Percentiles rank a stretch among this genome's conserved stretches.
These are phyloP conservation scores for Gambusia yucatana DNA, from an alignment of 2,797 vertebrate species.

Conservation along the genomic window DNA sequence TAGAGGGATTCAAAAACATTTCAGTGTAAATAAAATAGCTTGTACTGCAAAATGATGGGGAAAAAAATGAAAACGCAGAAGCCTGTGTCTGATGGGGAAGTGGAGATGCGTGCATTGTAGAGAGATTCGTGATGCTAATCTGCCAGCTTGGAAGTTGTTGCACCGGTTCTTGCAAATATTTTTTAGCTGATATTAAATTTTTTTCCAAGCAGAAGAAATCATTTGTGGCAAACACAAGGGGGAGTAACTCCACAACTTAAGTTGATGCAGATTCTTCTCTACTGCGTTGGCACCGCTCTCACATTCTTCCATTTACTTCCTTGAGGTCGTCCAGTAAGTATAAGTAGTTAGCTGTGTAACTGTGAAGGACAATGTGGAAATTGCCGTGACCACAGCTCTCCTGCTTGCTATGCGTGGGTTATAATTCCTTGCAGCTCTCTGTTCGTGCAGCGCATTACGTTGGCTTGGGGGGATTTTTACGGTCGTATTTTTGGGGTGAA, in stretches of 20 bases:
- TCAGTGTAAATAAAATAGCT: slow-evolving; percentile 19
- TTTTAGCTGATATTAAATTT: slow-evolving; percentile 41
- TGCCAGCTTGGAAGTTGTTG: slow-evolving; percentile 13
- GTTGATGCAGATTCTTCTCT: slow-evolving; percentile 33
- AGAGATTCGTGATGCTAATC: slow-evolving; percentile 15
- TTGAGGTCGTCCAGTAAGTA: slow-evolving; percentile 61
- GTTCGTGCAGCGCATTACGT: slow-evolving; percentile 31
- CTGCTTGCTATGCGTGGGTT: slow-evolving; percentile 68
- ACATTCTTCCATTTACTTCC: slow-evolving; percentile 43
- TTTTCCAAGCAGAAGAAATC: slow-evolving; percentile 4
- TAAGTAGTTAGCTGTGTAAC: slow-evolving; percentile 58
- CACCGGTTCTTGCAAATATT: slow-evolving; percentile 14
- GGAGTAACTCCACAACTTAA: slow-evolving; percentile 54
- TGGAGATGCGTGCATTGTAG: background rate
- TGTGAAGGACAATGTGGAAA: slow-evolving; percentile 75
- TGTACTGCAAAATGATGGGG: slow-evolving; percentile 15
- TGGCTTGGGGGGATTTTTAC: slow-evolving; percentile 39
- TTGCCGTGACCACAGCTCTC: slow-evolving; percentile 60
- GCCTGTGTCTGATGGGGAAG: background rate
- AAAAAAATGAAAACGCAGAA: background rate
- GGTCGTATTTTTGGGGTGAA: slow-evolving; percentile 41
- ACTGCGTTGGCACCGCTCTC: slow-evolving; percentile 19
- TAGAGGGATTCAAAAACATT: slow-evolving; percentile 26
- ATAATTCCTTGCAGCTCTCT: slow-evolving; percentile 49
- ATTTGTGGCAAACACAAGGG: slow-evolving; percentile 49